Conservation (phyloP, 2,113 vertebrate genomes). For the Chinchilla lanigera region DNA sequence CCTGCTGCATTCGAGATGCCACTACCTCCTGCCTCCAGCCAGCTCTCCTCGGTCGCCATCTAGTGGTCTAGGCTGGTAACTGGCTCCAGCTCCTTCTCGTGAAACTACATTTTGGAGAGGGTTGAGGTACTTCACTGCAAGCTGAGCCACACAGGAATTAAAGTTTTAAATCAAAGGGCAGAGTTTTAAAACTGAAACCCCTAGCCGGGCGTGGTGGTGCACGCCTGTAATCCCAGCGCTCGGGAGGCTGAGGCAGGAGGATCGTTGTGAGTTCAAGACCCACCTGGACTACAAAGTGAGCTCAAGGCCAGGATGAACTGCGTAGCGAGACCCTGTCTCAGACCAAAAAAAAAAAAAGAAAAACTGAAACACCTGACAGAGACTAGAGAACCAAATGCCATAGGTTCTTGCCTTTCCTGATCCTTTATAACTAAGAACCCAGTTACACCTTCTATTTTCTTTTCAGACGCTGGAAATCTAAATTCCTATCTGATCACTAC, state of each 20-base stretch:
- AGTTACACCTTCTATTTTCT: accelerated
- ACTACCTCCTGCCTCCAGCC: not conserved
- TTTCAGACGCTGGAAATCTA: not conserved
- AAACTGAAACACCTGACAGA: too few relatives aligned
- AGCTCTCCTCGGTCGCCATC: not conserved
- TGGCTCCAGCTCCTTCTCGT: not conserved
- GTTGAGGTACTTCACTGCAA: too few relatives aligned
- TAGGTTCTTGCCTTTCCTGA: not conserved
- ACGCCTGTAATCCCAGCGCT: too few relatives aligned
- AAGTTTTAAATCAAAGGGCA: not conserved
- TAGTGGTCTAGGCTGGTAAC: not conserved
- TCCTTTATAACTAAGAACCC: accelerated
- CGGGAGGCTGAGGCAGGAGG: too few relatives aligned
- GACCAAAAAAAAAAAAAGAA: too few relatives aligned
- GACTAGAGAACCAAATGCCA: not conserved
- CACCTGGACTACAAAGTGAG: too few relatives aligned
- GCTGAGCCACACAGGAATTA: too few relatives aligned
- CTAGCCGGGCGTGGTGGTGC: too few relatives aligned
- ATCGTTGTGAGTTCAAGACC: too few relatives aligned
- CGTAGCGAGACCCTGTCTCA: too few relatives aligned
- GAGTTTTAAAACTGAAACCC: not conserved
- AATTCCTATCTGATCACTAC: not conserved
- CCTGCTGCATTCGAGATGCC: too few relatives aligned
- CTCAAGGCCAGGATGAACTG: too few relatives aligned
- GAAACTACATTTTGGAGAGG: not conserved